These are phyloP conservation scores for Liasis olivaceus DNA, from an alignment of 2,797 vertebrate genomes.

Conservation along the genomic window DNA sequence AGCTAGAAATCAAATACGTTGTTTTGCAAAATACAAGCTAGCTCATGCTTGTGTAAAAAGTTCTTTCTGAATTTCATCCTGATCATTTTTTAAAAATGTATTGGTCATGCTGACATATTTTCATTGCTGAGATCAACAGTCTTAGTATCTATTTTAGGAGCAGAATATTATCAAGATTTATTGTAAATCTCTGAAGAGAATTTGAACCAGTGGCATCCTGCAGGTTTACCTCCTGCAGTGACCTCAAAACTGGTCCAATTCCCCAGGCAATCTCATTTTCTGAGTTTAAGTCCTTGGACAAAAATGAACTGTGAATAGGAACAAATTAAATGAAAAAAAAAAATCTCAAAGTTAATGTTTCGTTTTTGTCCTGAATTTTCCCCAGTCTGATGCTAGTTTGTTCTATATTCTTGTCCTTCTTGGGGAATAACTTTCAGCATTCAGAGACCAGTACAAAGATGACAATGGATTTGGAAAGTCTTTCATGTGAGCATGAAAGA, in stretches of 20 bases:
- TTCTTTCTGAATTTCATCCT: not conserved
- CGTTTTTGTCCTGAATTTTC: not conserved
- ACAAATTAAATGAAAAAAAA: not conserved
- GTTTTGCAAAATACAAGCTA: not conserved
- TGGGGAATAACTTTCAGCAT: constrained; percentile 11
- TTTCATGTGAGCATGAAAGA: constrained; percentile 27
- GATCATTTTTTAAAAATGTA: not conserved
- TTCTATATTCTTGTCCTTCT: constrained; percentile 1
- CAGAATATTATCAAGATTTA: not conserved
- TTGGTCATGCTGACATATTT: not conserved
- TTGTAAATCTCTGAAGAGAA: not conserved
- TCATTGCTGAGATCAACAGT: not conserved
- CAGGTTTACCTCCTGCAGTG: not conserved
- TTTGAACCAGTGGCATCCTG: not conserved
- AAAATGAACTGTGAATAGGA: not conserved
- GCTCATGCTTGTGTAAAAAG: too few relatives aligned
- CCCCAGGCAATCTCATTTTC: not conserved
- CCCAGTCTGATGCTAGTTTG: not conserved
- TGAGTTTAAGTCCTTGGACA: not conserved
- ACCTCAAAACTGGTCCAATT: not conserved
- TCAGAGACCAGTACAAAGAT: not conserved
- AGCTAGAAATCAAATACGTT: not conserved
- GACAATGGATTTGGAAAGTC: not conserved
- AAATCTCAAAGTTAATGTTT: not conserved
- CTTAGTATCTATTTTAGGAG: not conserved